phyloP scores from a whole-genome alignment of 1,140 invertebrate genomes.

The Venturia canescens region DNA sequence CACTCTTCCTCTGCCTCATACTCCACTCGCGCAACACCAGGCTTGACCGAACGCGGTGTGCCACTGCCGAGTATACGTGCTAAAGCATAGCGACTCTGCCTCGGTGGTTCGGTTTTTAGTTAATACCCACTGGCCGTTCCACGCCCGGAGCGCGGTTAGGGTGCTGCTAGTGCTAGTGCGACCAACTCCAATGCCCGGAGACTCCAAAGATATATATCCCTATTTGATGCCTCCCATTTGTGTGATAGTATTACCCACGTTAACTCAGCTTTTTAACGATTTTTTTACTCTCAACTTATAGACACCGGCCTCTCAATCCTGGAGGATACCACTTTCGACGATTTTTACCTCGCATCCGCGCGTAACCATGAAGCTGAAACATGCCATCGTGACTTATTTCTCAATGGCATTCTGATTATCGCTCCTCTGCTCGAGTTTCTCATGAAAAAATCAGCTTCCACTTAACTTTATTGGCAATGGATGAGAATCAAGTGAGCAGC shows the following conservation, averaged over 20 bases:
- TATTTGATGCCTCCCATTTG: conserved; percentile 25
- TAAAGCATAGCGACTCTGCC: conserved; percentile 41
- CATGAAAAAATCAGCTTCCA: not conserved
- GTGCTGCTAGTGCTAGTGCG: not conserved
- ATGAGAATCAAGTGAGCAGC: no score
- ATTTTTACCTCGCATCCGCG: not conserved
- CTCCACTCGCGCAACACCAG: conserved; percentile 49
- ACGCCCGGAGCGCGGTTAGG: conserved; percentile 31
- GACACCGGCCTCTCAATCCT: not conserved
- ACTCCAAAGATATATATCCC: not conserved
- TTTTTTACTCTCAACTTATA: not conserved
- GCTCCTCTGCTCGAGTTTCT: not conserved
- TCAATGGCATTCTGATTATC: not conserved
- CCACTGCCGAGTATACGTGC: conserved; percentile 40
- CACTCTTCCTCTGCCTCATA: conserved; percentile 44
- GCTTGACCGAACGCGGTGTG: conserved; percentile 48
- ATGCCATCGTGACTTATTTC: not conserved
- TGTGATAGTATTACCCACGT: conserved; percentile 30
- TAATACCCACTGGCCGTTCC: conserved; percentile 51
- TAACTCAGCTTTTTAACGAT: conserved; percentile 24
- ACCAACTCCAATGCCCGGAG: conserved; percentile 26
- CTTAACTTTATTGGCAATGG: no score
- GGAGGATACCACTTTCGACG: not conserved
- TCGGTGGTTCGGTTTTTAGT: conserved; percentile 57
- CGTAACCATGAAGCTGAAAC: not conserved